Percentiles rank a stretch among this genome's conserved stretches.
Evolutionary conservation across 2,888 invertebrate species (phyloP).

Genomic region (Holacanthella duospinosa): DNA sequence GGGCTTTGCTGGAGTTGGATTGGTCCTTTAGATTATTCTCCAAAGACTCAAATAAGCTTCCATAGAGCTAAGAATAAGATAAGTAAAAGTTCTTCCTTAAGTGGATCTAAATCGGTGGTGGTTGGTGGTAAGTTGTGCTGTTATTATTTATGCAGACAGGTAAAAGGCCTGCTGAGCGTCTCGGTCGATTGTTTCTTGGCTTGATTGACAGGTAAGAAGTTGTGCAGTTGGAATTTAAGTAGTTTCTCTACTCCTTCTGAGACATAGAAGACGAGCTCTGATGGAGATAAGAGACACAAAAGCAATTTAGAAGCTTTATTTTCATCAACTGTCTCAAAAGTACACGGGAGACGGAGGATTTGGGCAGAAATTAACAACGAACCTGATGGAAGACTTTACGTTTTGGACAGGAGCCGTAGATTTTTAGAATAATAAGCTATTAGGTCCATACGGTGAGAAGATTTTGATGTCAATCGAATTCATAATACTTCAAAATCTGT

Average conservation of each 20-base stretch:
- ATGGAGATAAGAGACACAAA: slow-evolving; percentile 2
- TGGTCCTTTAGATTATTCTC: neutral
- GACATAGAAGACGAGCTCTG: neutral
- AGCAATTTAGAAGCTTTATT: slow-evolving; percentile 2
- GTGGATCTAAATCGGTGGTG: too few relatives aligned
- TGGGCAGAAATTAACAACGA: neutral
- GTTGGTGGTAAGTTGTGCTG: too few relatives aligned
- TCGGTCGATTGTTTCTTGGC: neutral
- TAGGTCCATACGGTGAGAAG: too few relatives aligned
- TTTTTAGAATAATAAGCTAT: too few relatives aligned
- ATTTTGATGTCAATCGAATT: neutral
- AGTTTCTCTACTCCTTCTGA: neutral
- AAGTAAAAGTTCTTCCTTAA: neutral
- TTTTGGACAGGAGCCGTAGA: too few relatives aligned
- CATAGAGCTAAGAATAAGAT: neutral
- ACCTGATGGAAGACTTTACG: too few relatives aligned
- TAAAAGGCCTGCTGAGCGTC: neutral
- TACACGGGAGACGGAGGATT: neutral
- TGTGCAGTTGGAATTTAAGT: neutral
- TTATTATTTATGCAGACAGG: neutral
- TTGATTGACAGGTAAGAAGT: neutral
- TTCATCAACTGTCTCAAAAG: neutral
- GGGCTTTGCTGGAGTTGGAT: neutral
- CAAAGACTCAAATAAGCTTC: neutral
- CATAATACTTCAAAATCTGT: neutral